Evolutionary conservation across 2,113 vertebrate genomes (phyloP), one percentile per base, ranked within the genome.

Genomic region (Lethenteron reissneri): DNA sequence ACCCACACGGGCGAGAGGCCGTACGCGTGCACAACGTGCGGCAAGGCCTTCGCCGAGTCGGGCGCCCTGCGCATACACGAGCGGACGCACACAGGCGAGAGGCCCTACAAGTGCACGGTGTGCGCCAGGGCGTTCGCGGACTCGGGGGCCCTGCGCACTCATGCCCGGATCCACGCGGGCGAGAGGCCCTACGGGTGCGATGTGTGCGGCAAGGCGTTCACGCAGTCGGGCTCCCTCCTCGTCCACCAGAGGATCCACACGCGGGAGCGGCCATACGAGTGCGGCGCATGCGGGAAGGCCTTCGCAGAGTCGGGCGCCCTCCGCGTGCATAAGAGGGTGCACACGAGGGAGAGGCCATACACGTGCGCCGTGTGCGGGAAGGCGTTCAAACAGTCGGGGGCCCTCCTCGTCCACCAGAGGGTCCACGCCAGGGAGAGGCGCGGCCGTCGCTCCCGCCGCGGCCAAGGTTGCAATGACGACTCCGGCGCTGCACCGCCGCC

Each of bases 261-360:
- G 4, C 58, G 71, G n/a, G 71, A 72, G 57, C 58, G 71, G 71
- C 71, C 71, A 9, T 68, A 68, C 64, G 25, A 68, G 64, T 68
- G 64, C 64, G n/a, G n/a, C 64, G n/a, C 25, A 10, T 68, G 64
- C 11, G 64, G 11, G n/a, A 68, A 68, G 25, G 8, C n/a, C 10
- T 68, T 68, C 25, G 64, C 64, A 11, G n/a, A 68, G 64, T 68
- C 64, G 2, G 64, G 64, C 25, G 25, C n/a, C 64, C n/a, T 68
- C n/a, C n/a, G 25, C n/a, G 64, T 25, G 8, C 64, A 68, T 11
- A 17, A 17, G 11, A 68, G 64, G 64, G 25, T 68, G n/a, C 64
- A 68, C 64, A 68, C 64, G n/a, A 25, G 64, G 64, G 25, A 68
- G 64, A 9, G 25, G 9, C 64, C 64, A 11, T 68, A 68, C 64